phyloP scores from a whole-genome alignment of 1,140 invertebrate genomes.

The Drosophila sproati region DNA sequence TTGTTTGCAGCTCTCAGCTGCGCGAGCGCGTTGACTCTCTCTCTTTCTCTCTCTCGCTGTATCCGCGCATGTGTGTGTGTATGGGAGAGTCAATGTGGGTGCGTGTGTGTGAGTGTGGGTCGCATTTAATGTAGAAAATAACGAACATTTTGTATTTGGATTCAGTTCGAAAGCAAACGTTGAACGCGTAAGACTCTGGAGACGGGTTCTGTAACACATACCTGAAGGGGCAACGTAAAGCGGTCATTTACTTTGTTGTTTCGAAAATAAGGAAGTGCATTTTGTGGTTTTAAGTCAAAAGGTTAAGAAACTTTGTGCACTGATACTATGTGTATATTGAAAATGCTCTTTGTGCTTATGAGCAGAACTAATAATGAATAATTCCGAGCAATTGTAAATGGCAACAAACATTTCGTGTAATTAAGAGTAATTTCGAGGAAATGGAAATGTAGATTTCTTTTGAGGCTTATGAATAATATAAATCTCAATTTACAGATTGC shows the following conservation, averaged over 20 bases:
- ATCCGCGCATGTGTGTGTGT: conserved; percentile 16
- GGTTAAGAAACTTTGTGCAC: conserved; percentile 60
- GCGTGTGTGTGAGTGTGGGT: conserved; percentile 8
- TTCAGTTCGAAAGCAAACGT: conserved; percentile 71
- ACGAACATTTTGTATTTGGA: conserved; percentile 56
- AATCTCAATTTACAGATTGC: conserved; percentile 16
- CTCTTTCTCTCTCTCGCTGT: conserved; percentile 14
- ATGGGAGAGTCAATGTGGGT: neutral
- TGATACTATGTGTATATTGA: conserved; percentile 20
- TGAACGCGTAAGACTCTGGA: conserved; percentile 62
- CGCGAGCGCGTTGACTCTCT: conserved; percentile 50
- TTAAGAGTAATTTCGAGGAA: neutral
- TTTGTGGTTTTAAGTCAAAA: conserved; percentile 58
- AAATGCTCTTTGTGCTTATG: neutral
- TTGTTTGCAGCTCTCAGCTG: conserved; percentile 38
- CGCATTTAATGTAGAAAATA: conserved; percentile 43
- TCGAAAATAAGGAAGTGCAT: conserved; percentile 38
- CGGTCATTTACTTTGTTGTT: conserved; percentile 50
- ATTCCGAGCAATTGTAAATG: conserved; percentile 1
- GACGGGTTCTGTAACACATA: conserved; percentile 38
- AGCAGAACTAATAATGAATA: conserved; percentile 21
- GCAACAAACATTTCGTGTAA: conserved; percentile 6
- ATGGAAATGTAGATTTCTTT: neutral
- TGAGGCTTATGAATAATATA: too few species aligned
- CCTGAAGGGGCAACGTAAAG: conserved; percentile 12